Evolutionary conservation across 2,113 vertebrate genomes (phyloP).

Genomic region (Ochotona princeps): DNA sequence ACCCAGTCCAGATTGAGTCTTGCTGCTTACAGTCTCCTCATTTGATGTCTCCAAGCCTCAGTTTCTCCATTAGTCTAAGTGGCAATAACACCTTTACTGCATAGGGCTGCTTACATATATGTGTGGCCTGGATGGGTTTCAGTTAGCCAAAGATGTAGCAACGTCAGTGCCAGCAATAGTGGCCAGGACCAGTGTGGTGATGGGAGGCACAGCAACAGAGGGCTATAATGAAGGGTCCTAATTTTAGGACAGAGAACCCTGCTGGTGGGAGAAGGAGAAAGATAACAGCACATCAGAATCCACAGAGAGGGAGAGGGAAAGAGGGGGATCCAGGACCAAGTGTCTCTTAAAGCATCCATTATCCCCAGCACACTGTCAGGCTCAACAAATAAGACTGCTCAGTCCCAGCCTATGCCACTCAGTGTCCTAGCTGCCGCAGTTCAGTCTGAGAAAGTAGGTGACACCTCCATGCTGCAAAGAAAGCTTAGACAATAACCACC

Average conservation of each 20-base stretch:
- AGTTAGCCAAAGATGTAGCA: no score
- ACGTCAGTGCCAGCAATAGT: neutral
- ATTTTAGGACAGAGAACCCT: neutral
- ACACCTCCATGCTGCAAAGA: neutral
- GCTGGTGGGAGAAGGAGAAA: neutral
- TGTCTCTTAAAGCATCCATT: neutral
- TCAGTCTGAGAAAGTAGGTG: neutral
- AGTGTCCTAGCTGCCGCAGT: neutral
- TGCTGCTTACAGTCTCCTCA: neutral
- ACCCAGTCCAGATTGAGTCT: neutral
- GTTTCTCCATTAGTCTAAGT: neutral
- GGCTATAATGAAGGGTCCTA: neutral
- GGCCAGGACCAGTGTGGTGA: neutral
- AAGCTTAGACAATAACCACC: no score
- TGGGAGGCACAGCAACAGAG: neutral
- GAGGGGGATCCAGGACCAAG: neutral
- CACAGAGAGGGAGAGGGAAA: neutral
- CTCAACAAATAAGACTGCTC: neutral
- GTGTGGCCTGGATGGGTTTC: neutral
- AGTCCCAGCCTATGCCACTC: neutral
- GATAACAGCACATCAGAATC: neutral
- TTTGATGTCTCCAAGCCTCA: neutral
- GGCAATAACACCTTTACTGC: neutral
- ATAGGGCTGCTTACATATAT: neutral
- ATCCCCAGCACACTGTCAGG: neutral